Evolutionary conservation across 2,113 vertebrate genomes (phyloP).

Genomic region (Paralichthys olivaceus): DNA sequence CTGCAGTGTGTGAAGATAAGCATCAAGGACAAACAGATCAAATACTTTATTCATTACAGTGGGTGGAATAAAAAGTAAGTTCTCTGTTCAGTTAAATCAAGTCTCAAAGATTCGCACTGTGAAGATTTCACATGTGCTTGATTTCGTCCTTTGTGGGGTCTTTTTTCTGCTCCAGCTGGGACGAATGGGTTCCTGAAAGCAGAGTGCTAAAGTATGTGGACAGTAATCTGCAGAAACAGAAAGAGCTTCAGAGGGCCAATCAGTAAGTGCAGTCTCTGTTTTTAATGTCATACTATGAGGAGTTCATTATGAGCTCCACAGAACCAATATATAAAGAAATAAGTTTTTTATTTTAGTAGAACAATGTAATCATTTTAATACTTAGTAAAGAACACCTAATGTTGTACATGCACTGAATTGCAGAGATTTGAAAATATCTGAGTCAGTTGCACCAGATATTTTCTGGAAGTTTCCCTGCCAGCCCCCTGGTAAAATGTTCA

Average conservation of each 20-base stretch:
- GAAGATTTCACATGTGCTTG: constrained; percentile 1
- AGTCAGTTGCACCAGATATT: too few relatives aligned
- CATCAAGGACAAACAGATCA: constrained; percentile 99
- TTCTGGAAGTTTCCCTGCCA: too few relatives aligned
- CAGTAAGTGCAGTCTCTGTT: constrained; percentile 86
- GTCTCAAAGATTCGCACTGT: neutral
- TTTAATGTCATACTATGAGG: neutral
- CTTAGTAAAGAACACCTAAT: too few relatives aligned
- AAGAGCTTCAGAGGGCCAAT: constrained; percentile 99
- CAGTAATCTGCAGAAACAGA: constrained; percentile 99
- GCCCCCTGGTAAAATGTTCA: too few relatives aligned
- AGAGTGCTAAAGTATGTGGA: constrained; percentile 99
- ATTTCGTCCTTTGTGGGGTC: neutral
- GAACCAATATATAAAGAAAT: too few relatives aligned
- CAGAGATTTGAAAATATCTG: too few relatives aligned
- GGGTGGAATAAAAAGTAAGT: constrained; percentile 99
- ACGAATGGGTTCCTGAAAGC: constrained; percentile 99
- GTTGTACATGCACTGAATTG: too few relatives aligned
- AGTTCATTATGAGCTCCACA: neutral
- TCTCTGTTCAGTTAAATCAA: constrained; percentile 10
- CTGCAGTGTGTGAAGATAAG: constrained; percentile 98
- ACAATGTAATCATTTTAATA: too few relatives aligned
- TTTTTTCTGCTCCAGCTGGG: constrained; percentile 88
- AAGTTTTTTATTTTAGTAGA: too few relatives aligned
- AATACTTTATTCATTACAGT: constrained; percentile 99